A percentile compares a stretch with the other conserved stretches of the same genome.
Conservation (phyloP, 2,113 vertebrate species). For the Dendrocopos noguchii region DNA sequence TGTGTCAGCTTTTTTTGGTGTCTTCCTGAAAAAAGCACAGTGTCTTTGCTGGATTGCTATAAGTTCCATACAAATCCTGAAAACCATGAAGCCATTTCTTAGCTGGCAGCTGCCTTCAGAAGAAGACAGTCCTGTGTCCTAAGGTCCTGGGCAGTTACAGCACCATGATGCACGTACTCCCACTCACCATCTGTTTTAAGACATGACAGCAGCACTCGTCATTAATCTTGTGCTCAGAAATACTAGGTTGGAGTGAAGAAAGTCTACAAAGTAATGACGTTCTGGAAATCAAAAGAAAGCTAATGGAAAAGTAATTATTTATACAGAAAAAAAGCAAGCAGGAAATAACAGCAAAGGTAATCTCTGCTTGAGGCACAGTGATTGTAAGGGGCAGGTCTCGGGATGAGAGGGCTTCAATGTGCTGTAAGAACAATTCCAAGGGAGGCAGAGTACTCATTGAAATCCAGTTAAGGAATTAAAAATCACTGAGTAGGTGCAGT, state of each 20-base stretch:
- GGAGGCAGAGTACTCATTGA: neutral
- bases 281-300: conserved; percentile 35
- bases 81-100: neutral
- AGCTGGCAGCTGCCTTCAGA: conserved; percentile 6
- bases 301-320: conserved; percentile 29
- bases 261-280: conserved; percentile 14
- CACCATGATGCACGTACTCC: conserved; percentile 59
- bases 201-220: conserved; percentile 63
- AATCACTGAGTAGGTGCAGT: neutral
- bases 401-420: neutral
- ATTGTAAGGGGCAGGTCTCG: neutral
- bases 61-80: neutral
- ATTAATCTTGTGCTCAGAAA: conserved; percentile 56
- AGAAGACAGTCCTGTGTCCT: conserved; percentile 38
- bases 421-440: neutral
- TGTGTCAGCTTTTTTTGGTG: neutral
- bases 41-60: neutral
- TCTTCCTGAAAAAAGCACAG: neutral
- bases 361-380: neutral
- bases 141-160: conserved; percentile 45
- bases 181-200: conserved; percentile 71
- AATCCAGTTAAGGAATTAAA: neutral
- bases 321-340: neutral
- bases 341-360: neutral
- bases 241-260: conserved; percentile 42